These are phyloP conservation scores for Eriosoma lanigerum DNA, from an alignment of 1,140 invertebrate species.

Conservation along the genomic window DNA sequence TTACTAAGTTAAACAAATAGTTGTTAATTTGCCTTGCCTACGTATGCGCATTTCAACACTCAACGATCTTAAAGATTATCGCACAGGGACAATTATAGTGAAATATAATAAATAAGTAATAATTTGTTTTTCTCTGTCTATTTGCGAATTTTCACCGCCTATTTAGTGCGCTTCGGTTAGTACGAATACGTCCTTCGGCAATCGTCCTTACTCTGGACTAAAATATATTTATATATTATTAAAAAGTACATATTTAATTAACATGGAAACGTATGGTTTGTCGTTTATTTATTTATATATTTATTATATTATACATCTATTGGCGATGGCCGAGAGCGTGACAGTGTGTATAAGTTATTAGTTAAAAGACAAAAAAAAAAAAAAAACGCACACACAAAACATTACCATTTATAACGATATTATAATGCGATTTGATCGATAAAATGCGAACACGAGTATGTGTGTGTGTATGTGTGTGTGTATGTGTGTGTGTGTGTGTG, in stretches of 20 bases:
- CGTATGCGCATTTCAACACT: constrained; percentile 1
- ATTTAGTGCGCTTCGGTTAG: not conserved
- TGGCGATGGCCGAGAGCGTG: constrained; percentile 14
- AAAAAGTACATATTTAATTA: not conserved
- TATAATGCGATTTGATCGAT: constrained; percentile 27
- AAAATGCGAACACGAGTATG: not conserved
- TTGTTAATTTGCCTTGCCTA: too few species aligned
- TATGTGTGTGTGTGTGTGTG: not conserved
- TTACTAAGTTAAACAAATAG: too few species aligned
- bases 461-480: too few species aligned
- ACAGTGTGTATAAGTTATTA: not conserved
- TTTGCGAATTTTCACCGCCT: too few species aligned
- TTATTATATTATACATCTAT: not conserved
- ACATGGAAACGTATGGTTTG: not conserved
- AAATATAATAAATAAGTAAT: too few species aligned
- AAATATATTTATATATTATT: not conserved
- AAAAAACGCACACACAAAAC: not conserved
- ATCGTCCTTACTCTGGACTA: not conserved
- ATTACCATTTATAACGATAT: constrained; percentile 40
- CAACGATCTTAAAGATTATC: constrained; percentile 26
- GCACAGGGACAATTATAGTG: too few species aligned
- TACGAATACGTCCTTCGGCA: not conserved
- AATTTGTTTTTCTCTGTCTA: not conserved
- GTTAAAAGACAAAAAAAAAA: not conserved
- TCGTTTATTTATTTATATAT: not conserved